Evolutionary conservation across 2,888 invertebrate species (phyloP).

Genomic region (Nasonia oneida): DNA sequence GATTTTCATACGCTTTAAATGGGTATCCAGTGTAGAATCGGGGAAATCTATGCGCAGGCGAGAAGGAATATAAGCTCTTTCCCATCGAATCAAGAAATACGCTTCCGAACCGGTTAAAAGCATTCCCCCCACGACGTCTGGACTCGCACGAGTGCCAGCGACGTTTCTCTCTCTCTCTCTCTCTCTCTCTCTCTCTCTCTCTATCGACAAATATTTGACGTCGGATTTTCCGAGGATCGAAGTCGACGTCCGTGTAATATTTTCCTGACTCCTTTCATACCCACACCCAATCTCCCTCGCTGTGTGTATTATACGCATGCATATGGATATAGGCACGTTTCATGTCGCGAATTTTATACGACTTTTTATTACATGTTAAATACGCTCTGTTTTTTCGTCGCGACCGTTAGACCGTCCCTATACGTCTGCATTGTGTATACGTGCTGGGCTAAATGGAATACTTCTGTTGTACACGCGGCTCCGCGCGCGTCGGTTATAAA

Average conservation of each 20-base stretch:
- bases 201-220: constrained; percentile 18
- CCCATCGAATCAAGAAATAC: not conserved
- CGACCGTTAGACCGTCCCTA: not conserved
- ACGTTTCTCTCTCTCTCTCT: not conserved
- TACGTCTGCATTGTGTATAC: not conserved
- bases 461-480: not conserved
- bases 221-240: constrained; percentile 1
- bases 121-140: not conserved
- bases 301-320: not conserved
- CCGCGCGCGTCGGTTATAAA: not conserved
- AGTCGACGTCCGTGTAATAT: not conserved
- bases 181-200: not conserved
- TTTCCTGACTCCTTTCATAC: not conserved
- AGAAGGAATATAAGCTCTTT: no score
- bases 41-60: no score
- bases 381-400: not conserved
- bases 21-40: no score
- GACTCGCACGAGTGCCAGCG: no score
- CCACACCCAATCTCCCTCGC: not conserved
- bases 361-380: not conserved
- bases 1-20: no score
- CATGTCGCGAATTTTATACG: not conserved
- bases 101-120: not conserved
- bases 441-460: not conserved
- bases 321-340: not conserved